Evolutionary conservation across 2,888 invertebrate species (phyloP), one percentile per base, ranked within the genome.

Genomic region (Eulithis prunata): DNA sequence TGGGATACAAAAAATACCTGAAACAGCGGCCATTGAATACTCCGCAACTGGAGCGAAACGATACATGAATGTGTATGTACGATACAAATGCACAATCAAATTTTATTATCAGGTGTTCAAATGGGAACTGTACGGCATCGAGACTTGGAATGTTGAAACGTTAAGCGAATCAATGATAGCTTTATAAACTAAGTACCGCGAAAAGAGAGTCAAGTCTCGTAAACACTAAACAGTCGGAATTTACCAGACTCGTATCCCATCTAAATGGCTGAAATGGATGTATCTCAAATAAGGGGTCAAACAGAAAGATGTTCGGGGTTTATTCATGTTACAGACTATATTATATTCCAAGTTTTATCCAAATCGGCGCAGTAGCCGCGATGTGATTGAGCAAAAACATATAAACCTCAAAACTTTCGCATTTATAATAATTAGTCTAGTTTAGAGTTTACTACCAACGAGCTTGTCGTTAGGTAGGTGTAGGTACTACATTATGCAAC

Each of bases 181-280:
- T 70, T 71, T 69, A 62, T 71, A 68, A 69, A 65, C 65, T 64
- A 57, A 58, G 69, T 70, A 63, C 63, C 64, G 61, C 38, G 58
- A 63, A 73, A 69, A 70, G 53, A 66, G 45, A 71, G 71, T 65
- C 66, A 71, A 73, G 66, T 74, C 67, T 61, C 71, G 70, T 67
- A 64, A 69, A 75, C 68, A 64, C 70, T 67, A 64, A 69, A 75
- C 68, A 64, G 8, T 8, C 69, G 67, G 67, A 64, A 56, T 71
- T 68, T 71, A 64, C 60, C 56, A 67, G 57, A 70, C 71, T 74
- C 79, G 78, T 80, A 80, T 74, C 74, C 71, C 66, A 75, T 69
- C 70, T 74, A 67, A 81, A 83, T 84, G 79, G 77, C 68, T 75
- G 56, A 78, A 77, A 65, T 66, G 51, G 64, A 66, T 65, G 63